These are phyloP conservation scores for Saxidomus purpurata DNA, from an alignment of 1,140 invertebrate genomes.

Conservation along the genomic window DNA sequence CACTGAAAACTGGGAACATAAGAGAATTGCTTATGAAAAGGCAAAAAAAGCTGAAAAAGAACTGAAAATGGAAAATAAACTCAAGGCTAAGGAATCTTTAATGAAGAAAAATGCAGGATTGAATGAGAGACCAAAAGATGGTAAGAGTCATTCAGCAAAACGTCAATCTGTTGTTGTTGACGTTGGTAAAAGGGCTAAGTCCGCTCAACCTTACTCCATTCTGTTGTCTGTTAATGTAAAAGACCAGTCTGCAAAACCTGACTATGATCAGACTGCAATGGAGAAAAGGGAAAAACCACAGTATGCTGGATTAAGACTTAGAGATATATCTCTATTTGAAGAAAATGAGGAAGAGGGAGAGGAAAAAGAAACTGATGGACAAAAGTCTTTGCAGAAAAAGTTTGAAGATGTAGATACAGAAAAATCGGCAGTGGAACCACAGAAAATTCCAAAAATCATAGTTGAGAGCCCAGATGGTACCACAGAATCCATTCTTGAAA, in stretches of 20 bases:
- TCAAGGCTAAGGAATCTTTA: background rate
- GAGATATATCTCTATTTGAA: background rate
- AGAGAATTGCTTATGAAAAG: background rate
- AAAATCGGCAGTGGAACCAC: background rate
- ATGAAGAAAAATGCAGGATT: background rate
- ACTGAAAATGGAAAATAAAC: background rate
- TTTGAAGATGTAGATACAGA: background rate
- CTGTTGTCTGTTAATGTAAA: background rate
- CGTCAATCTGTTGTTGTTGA: background rate
- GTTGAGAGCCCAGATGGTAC: background rate
- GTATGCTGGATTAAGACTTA: background rate
- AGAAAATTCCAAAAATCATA: background rate
- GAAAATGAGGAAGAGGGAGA: background rate
- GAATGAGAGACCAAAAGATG: too few relatives aligned
- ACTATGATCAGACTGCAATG: background rate
- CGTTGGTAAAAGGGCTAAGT: background rate
- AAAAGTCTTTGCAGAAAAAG: background rate
- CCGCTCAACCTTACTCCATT: background rate
- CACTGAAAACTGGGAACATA: conserved; percentile 39
- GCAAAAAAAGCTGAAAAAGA: background rate
- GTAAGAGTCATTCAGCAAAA: background rate
- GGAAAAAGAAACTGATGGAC: background rate
- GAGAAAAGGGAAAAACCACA: background rate
- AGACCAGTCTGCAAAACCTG: background rate
- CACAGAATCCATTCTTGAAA: background rate